Percentiles rank a stretch among this genome's conserved stretches.
Evolutionary conservation across 2,888 invertebrate species (phyloP).

Genomic region (Tenthredo livida): DNA sequence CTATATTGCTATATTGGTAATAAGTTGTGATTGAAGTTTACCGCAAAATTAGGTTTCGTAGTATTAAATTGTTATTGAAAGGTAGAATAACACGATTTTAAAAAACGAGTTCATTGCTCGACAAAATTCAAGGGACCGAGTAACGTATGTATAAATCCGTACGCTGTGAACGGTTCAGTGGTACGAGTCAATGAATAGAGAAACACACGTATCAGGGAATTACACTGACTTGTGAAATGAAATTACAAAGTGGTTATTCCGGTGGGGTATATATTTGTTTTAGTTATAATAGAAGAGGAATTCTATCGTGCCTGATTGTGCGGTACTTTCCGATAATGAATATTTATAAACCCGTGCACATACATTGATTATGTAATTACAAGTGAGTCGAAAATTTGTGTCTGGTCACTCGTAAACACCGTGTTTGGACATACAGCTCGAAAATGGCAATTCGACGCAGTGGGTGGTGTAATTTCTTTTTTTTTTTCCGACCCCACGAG

Average conservation of each 20-base stretch:
- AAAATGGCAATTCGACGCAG: constrained; percentile 6
- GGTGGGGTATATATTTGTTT: constrained; percentile 28
- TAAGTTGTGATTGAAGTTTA: not conserved
- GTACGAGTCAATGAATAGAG: constrained; percentile 37
- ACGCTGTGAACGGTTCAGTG: not conserved
- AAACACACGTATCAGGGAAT: not conserved
- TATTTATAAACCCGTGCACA: constrained; percentile 54
- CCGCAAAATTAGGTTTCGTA: not conserved
- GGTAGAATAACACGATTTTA: not conserved
- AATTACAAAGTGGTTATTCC: constrained; percentile 10
- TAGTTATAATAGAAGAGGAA: not conserved
- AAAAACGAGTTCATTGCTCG: not conserved
- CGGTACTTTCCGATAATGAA: constrained; percentile 47
- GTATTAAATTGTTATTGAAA: not conserved
- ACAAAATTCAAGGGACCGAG: not conserved
- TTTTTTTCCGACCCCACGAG: not conserved
- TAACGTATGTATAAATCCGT: not conserved
- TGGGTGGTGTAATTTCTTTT: not conserved
- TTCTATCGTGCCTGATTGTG: not conserved
- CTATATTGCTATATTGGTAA: not conserved
- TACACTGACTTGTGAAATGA: not conserved
- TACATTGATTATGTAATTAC: constrained; percentile 46
- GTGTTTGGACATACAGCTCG: constrained; percentile 14
- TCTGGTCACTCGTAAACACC: constrained; percentile 4
- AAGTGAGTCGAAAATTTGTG: constrained; percentile 44